phyloP scores from a whole-genome alignment of 2,113 vertebrate genomes.

The Tinamus guttatus region DNA sequence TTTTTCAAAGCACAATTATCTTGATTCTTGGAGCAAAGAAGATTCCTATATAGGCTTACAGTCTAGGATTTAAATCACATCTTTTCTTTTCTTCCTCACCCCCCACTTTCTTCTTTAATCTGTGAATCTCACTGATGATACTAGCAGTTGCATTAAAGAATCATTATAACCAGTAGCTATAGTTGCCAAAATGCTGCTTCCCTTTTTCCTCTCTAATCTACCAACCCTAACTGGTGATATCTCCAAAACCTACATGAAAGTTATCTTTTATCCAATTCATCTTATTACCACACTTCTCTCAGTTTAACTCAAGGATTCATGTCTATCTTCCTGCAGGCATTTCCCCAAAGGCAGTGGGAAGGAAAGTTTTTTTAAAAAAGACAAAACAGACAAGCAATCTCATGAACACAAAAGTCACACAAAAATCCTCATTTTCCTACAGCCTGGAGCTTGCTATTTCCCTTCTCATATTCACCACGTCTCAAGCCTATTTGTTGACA shows the following conservation, averaged over 20 bases:
- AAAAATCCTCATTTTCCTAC: background rate
- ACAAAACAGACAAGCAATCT: too few species aligned
- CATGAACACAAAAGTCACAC: background rate
- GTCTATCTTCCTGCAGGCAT: background rate
- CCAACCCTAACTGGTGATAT: background rate
- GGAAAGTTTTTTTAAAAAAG: background rate
- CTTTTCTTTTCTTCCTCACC: background rate
- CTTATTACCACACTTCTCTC: background rate
- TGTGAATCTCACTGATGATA: background rate
- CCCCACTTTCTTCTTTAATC: background rate
- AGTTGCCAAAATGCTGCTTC: background rate
- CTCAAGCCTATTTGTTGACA: background rate
- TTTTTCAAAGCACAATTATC: constrained; percentile 50
- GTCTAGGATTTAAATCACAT: background rate
- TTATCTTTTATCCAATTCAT: background rate
- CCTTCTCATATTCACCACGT: constrained; percentile 13
- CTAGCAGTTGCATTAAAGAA: background rate
- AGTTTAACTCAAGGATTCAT: background rate
- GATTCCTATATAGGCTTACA: background rate
- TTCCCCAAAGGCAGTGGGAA: background rate
- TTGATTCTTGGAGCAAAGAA: constrained; percentile 37
- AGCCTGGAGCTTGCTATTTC: background rate
- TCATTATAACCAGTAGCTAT: background rate
- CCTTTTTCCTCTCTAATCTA: background rate
- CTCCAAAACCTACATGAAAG: background rate